A percentile compares a stretch with the other conserved stretches of the same genome.
phyloP scores from a whole-genome alignment of 35 echinoderm and acorn worm species.

The Anneissia japonica region DNA sequence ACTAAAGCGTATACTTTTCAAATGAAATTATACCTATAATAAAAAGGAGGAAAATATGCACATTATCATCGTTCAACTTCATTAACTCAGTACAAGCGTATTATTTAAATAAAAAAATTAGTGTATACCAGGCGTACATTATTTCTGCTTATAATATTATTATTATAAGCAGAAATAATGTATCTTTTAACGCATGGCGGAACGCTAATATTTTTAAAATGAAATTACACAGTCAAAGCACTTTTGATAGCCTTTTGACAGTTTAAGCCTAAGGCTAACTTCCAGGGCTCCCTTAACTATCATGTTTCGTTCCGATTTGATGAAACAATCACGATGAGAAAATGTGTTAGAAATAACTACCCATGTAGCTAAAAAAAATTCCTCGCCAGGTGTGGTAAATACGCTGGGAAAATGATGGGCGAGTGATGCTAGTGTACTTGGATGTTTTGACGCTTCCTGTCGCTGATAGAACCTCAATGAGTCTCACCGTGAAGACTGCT shows the following conservation, averaged over 20 bases:
- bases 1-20: too few relatives aligned
- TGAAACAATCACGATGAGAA: background rate
- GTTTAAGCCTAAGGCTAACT: background rate
- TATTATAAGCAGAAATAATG: too few relatives aligned
- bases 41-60: too few relatives aligned
- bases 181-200: too few relatives aligned
- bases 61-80: too few relatives aligned
- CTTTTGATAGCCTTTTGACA: background rate
- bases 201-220: background rate
- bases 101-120: too few relatives aligned
- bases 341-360: background rate
- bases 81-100: too few relatives aligned
- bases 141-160: too few relatives aligned
- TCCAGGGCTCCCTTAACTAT: background rate
- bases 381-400: background rate
- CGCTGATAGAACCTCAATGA: background rate
- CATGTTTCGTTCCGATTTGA: background rate
- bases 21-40: too few relatives aligned
- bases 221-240: background rate
- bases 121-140: too few relatives aligned
- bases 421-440: background rate
- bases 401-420: background rate
- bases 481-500: background rate
- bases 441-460: background rate
- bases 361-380: background rate